These are phyloP conservation scores for Mormyrus lacerda DNA, from an alignment of 2,113 vertebrate species.

Conservation along the genomic window DNA sequence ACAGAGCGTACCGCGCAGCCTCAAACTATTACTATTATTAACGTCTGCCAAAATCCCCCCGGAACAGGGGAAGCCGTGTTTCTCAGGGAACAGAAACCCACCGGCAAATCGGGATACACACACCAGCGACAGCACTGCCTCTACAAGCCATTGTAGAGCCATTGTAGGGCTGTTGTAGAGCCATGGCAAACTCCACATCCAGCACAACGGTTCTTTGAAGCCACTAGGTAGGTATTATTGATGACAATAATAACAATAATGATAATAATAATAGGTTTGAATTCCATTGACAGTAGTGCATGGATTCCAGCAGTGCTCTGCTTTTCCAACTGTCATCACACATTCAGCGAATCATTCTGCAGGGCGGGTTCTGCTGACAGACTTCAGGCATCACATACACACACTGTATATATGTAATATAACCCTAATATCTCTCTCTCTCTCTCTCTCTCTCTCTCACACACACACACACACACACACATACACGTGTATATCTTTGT, in stretches of 20 bases:
- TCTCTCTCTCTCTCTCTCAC: too few relatives aligned
- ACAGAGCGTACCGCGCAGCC: background rate
- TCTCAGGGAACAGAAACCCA: background rate
- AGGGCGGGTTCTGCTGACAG: constrained; percentile 13
- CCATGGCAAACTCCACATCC: background rate
- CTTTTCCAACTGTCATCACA: background rate
- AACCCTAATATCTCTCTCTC: too few relatives aligned
- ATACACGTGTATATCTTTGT: background rate
- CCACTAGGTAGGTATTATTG: background rate
- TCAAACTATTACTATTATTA: background rate
- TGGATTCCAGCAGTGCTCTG: constrained; percentile 8
- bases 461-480: background rate
- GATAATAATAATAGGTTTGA: constrained; percentile 1
- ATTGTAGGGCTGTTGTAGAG: too few relatives aligned
- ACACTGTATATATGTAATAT: too few relatives aligned
- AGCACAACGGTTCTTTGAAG: background rate
- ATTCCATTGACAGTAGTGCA: constrained; percentile 19
- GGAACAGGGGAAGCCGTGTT: background rate
- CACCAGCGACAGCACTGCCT: background rate
- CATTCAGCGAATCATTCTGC: constrained; percentile 31
- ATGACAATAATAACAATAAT: background rate
- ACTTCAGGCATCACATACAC: background rate
- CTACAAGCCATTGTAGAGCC: constrained; percentile 13
- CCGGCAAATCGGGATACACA: background rate
- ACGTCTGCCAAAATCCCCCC: background rate